Percentiles rank a stretch among this genome's conserved stretches.
These are phyloP conservation scores for Hozukius guyotensis DNA, from an alignment of 2,797 vertebrate species.

Conservation along the genomic window DNA sequence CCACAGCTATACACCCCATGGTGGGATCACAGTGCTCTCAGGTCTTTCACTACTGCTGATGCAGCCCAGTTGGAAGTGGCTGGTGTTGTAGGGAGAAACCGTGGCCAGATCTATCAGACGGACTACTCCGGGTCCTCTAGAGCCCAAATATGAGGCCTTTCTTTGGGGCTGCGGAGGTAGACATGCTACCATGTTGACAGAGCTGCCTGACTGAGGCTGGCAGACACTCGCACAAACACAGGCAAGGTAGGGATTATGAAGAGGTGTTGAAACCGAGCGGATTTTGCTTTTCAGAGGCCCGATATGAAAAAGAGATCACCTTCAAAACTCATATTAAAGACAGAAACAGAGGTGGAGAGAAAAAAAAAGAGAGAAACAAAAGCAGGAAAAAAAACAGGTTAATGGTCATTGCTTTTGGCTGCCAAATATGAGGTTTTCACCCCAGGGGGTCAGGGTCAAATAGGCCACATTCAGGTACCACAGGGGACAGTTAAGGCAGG, in stretches of 20 bases:
- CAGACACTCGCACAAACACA: conserved; percentile 55
- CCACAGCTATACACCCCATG: conserved; percentile 74
- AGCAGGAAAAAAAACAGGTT: conserved; percentile 5
- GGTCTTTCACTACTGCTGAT: conserved; percentile 76
- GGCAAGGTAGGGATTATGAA: conserved; percentile 71
- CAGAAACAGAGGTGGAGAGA: neutral
- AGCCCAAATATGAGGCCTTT: conserved; percentile 44
- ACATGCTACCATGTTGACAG: conserved; percentile 63
- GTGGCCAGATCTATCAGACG: conserved; percentile 41
- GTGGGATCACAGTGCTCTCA: conserved; percentile 77
- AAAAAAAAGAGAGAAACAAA: neutral
- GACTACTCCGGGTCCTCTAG: conserved; percentile 28
- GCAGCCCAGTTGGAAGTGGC: conserved; percentile 62
- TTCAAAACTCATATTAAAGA: conserved; percentile 44
- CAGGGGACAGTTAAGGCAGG: conserved; percentile 69
- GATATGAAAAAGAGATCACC: conserved; percentile 36
- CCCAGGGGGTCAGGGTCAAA: conserved; percentile 60
- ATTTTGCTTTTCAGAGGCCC: conserved; percentile 60
- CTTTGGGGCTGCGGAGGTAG: conserved; percentile 35
- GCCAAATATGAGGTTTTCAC: conserved; percentile 50
- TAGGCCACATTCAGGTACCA: conserved; percentile 75
- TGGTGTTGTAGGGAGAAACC: conserved; percentile 41
- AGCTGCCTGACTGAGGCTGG: conserved; percentile 25
- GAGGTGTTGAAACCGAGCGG: conserved; percentile 81
- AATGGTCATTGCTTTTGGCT: conserved; percentile 17